Conservation (phyloP, 2,113 vertebrate genomes). For the Fulica atra region DNA sequence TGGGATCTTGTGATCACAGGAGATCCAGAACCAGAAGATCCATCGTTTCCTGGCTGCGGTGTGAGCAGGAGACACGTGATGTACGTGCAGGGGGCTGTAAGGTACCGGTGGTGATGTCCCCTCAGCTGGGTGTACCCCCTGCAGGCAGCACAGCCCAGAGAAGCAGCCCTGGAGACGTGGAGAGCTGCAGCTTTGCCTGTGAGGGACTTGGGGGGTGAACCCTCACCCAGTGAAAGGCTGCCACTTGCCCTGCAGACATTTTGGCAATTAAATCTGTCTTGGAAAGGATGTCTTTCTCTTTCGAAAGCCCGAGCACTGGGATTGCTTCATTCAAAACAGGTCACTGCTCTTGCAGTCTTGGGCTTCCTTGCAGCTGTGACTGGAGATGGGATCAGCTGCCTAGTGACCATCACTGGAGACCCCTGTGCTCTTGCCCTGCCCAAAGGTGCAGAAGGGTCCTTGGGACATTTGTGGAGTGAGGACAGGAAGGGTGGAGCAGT, state of each 20-base stretch:
- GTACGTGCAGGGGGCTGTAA: background rate
- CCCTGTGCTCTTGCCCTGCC: background rate
- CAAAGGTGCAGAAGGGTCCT: background rate
- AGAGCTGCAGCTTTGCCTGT: background rate
- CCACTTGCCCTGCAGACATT: background rate
- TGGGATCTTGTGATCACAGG: background rate
- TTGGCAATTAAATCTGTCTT: background rate
- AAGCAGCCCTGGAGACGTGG: background rate
- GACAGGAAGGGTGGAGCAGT: background rate
- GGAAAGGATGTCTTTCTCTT: background rate
- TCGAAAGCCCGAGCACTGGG: background rate
- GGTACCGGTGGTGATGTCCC: background rate
- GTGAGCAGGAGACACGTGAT: background rate
- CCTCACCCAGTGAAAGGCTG: background rate
- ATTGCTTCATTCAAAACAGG: background rate
- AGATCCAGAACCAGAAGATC: background rate
- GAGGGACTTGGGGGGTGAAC: background rate
- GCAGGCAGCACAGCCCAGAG: background rate
- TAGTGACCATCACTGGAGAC: background rate
- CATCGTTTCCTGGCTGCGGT: background rate
- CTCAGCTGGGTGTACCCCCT: background rate
- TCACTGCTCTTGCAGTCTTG: background rate
- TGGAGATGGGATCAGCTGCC: background rate
- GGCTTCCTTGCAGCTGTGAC: background rate
- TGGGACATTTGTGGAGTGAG: background rate